Base-by-base conservation (phyloP, 2,113 vertebrate species). In the Spea bombifrons region DNA sequence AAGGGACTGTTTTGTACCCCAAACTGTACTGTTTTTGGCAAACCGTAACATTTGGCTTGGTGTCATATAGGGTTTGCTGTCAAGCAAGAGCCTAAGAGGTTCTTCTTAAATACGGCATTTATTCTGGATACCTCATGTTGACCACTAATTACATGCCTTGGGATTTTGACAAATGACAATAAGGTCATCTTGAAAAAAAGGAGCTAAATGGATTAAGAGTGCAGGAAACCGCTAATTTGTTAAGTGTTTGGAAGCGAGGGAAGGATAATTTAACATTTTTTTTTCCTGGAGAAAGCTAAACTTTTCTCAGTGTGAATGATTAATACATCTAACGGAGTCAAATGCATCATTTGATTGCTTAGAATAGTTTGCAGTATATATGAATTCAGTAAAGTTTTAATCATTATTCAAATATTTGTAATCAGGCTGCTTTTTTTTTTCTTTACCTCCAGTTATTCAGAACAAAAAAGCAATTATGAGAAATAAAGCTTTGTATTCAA, bases 201-300 rank as follows among this genome's bases (percentile, higher is more conserved):
- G 65, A 59, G 55, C 55, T 59, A 8, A 59, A 59, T 59, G 55
- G 55, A 59, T 55, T 15, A 13, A 76, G 10, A 65, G 75, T n/a
- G 30, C 66, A 76, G 75, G 64, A 68, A 76, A 68, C 44, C 47
- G 73, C 49, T 68, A 47, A 76, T 76, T 76, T 68, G 75, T 57
- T 49, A 65, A 64, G 63, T 65, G 73, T 68, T 75, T 68, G 46
- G 65, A 76, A 12, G 13, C 9, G 47, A 53, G 43, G 52, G 9
- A 68, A 68, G 67, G 15, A 68, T 67, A 67, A 76, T 68, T 53
- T 67, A 76, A 59, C 66, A 12, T 57, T 50, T 6, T 17, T 12
- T 53, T 67, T 74, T 59, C 72, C 74, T 44, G 53, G 64, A 75
- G 63, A 75, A 75, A 45, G 17, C 64, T 46, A 75, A 52, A 17